A percentile compares a stretch with the other conserved stretches of the same genome.
Conservation (phyloP, 1,140 invertebrate genomes). For the Coelopa frigida region DNA sequence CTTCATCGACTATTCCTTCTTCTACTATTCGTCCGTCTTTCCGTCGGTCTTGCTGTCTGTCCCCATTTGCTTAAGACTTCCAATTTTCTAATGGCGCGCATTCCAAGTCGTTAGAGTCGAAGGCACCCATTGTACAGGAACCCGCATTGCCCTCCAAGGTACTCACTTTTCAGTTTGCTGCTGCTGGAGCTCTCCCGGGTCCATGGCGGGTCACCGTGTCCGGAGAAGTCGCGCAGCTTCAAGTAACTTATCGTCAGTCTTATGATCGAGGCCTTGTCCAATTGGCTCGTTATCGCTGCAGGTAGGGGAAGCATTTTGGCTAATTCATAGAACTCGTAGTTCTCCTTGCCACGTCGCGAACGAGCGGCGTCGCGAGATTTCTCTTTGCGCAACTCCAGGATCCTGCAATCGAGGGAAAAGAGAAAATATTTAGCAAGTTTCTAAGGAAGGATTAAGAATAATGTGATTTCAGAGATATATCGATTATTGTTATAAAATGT, state of each 20-base stretch:
- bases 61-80: no score
- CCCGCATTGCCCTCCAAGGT: no score
- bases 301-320: slow-evolving; percentile 96
- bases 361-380: slow-evolving; percentile 94
- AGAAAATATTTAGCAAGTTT: slow-evolving; percentile 22
- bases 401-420: slow-evolving; percentile 83
- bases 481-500: no score
- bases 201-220: slow-evolving; percentile 93
- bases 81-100: no score
- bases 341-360: slow-evolving; percentile 91
- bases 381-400: slow-evolving; percentile 92
- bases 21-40: not conserved
- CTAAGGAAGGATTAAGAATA: not conserved
- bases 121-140: no score
- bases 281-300: slow-evolving; percentile 91
- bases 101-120: no score
- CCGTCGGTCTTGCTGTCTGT: not conserved
- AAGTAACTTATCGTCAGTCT: slow-evolving; percentile 96
- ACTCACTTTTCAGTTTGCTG: slow-evolving; percentile 82
- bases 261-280: slow-evolving; percentile 98
- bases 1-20: not conserved
- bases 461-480: no score
- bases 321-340: slow-evolving; percentile 97
- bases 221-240: slow-evolving; percentile 89
- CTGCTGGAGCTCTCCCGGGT: slow-evolving; percentile 65